Evolutionary conservation across 2,113 vertebrate genomes (phyloP).

Genomic region (Climacteris rufus): DNA sequence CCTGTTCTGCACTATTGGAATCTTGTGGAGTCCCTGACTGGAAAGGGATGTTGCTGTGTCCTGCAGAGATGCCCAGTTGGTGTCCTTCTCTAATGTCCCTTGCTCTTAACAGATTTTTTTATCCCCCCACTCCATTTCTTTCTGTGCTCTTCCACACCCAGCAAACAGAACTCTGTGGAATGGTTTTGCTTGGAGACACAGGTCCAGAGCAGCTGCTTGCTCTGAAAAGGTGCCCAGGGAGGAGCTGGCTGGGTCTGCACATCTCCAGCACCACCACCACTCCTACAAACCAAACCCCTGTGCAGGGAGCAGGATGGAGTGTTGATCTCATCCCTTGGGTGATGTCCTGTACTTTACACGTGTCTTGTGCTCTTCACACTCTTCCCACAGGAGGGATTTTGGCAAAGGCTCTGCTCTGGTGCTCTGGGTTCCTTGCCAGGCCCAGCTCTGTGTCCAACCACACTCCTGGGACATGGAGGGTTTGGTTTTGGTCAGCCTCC

Average conservation of each 20-base stretch:
- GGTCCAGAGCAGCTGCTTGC: background rate
- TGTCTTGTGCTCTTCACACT: background rate
- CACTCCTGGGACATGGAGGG: background rate
- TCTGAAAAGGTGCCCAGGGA: background rate
- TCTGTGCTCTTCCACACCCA: background rate
- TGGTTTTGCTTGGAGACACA: background rate
- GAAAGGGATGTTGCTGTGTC: background rate
- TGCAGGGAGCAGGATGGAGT: accelerated
- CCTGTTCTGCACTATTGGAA: background rate
- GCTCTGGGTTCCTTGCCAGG: background rate
- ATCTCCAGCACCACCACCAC: background rate
- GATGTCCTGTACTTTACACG: background rate
- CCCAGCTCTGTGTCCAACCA: background rate
- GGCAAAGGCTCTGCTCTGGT: background rate
- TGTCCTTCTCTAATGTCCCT: background rate
- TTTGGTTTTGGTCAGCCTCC: constrained; percentile 6
- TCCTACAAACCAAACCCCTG: background rate
- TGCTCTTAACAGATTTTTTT: background rate
- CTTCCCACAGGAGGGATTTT: background rate
- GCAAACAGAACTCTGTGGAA: background rate
- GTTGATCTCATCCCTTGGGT: background rate
- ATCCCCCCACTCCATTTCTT: accelerated
- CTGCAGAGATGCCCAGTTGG: background rate
- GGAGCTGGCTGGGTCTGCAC: background rate
- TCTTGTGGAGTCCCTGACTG: background rate